These are phyloP conservation scores for Synanthedon andrenaeformis DNA, from an alignment of 2,888 invertebrate species.

Conservation along the genomic window DNA sequence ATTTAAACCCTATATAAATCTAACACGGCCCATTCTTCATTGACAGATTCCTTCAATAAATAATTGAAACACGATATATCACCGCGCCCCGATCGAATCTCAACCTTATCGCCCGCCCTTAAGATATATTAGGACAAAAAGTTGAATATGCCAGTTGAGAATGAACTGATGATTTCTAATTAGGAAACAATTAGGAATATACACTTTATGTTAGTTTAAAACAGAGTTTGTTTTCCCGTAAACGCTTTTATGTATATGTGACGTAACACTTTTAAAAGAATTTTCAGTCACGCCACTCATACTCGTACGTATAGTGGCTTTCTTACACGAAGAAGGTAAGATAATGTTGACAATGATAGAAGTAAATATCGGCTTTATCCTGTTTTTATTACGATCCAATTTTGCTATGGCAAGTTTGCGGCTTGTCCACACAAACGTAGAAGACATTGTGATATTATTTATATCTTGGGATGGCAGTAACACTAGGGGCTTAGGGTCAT, in stretches of 20 bases:
- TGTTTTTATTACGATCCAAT: constrained; percentile 18
- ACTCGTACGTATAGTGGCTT: constrained; percentile 33
- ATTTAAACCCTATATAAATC: constrained; percentile 34
- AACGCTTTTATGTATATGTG: constrained; percentile 23
- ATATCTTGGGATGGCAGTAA: constrained; percentile 40
- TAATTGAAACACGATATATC: constrained; percentile 51
- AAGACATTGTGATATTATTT: constrained; percentile 49
- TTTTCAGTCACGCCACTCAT: constrained; percentile 56
- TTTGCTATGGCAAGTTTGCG: constrained; percentile 13
- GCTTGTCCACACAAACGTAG: constrained; percentile 20
- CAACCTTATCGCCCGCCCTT: constrained; percentile 25
- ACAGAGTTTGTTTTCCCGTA: constrained; percentile 37
- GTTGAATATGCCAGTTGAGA: constrained; percentile 26
- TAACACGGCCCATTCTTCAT: constrained; percentile 37
- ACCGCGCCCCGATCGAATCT: constrained; percentile 32
- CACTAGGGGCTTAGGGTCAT: constrained; percentile 53
- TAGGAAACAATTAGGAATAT: constrained; percentile 28
- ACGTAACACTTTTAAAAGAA: constrained; percentile 34
- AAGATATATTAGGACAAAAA: constrained; percentile 31
- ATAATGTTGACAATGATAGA: constrained; percentile 13
- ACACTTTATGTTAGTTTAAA: constrained; percentile 26
- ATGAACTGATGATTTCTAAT: constrained; percentile 43
- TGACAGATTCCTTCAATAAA: constrained; percentile 38
- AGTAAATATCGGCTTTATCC: constrained; percentile 23
- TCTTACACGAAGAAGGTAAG: constrained; percentile 26